Conservation (phyloP, 2,888 invertebrate species). For the Polydrusus pterygomalis region DNA sequence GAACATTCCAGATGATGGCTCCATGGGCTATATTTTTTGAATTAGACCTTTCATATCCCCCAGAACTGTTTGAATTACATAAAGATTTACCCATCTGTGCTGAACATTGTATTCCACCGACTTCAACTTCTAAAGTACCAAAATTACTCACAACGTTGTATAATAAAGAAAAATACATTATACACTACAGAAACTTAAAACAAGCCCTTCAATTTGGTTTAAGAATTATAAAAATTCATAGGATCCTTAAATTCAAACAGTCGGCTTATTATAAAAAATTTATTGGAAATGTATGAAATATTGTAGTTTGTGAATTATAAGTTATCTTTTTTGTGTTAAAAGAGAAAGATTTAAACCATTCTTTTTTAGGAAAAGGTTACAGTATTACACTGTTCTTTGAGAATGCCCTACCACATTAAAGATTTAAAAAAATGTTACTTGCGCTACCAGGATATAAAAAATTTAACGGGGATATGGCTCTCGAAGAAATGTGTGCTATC, state of each 20-base stretch:
- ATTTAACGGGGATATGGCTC: no score
- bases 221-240: constrained; percentile 31
- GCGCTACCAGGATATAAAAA: no score
- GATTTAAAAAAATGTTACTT: no score
- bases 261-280: constrained; percentile 36
- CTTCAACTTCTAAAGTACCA: constrained; percentile 16
- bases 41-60: constrained; percentile 3
- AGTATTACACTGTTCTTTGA: no score
- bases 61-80: constrained; percentile 27
- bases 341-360: no score
- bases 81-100: constrained; percentile 32
- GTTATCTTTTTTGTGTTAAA: no score
- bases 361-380: no score
- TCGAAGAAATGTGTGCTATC: no score
- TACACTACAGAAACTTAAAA: constrained; percentile 34
- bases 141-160: constrained; percentile 21
- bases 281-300: no score
- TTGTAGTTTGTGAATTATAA: no score
- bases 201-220: constrained; percentile 24
- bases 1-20: constrained; percentile 31
- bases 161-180: constrained; percentile 29
- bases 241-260: constrained; percentile 30
- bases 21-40: constrained; percentile 15
- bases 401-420: no score
- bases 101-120: constrained; percentile 30